Conservation (phyloP, 2,888 invertebrate genomes). For the Lasioglossum malachurum region DNA sequence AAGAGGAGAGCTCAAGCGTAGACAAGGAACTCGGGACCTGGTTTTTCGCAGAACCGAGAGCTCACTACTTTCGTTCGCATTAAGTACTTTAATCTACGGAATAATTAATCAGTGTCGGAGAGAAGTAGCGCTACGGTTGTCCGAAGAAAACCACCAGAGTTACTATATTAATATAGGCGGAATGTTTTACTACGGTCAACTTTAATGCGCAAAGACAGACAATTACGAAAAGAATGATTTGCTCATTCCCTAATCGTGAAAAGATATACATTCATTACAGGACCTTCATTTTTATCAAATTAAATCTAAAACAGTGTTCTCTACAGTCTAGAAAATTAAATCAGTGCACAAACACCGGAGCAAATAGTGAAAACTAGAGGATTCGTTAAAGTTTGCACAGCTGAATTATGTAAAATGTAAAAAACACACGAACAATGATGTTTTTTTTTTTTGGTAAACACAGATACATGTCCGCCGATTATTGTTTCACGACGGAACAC, state of each 20-base stretch:
- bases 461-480: conserved; percentile 16
- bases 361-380: not conserved
- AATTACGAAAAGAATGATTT: not conserved
- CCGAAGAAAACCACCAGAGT: not conserved
- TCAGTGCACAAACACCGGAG: not conserved
- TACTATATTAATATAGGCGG: not conserved
- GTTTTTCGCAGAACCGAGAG: not conserved
- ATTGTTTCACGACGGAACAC: not conserved
- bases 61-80: not conserved
- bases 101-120: conserved; percentile 22
- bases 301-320: not conserved
- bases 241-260: not conserved
- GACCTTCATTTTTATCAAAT: not conserved
- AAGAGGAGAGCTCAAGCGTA: not conserved
- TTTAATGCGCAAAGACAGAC: not conserved
- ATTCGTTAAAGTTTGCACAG: not conserved
- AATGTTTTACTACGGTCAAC: not conserved
- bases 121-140: not conserved
- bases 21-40: not conserved
- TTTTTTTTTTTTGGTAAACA: conserved; percentile 19
- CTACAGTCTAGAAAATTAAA: not conserved
- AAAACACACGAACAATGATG: not conserved
- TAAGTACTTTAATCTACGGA: not conserved
- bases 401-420: not conserved
- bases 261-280: not conserved